Conservation (phyloP, 2,888 invertebrate species). For the Pristionchus entomophagus region DNA sequence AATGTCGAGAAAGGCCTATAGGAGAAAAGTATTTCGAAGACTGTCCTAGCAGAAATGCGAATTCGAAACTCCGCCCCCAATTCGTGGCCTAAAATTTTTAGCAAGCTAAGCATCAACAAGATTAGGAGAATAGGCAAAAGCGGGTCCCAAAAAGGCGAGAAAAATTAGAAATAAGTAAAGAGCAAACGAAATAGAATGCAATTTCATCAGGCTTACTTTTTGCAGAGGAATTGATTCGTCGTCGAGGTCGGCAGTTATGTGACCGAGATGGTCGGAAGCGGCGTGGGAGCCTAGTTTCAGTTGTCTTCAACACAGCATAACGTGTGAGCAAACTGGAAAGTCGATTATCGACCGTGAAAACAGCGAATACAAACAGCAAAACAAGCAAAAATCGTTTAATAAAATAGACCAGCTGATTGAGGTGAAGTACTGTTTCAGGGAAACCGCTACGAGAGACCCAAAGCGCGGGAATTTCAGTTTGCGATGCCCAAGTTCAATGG, state of each 20-base stretch:
- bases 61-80: not conserved
- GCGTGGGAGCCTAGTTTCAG: constrained; percentile 41
- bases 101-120: not conserved
- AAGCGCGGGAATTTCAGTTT: too few species aligned
- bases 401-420: not conserved
- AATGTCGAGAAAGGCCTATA: not conserved
- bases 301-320: constrained; percentile 22
- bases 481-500: too few species aligned
- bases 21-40: not conserved
- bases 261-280: constrained; percentile 41
- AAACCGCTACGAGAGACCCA: too few species aligned
- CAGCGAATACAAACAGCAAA: not conserved
- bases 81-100: not conserved
- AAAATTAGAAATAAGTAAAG: not conserved
- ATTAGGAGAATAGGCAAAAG: not conserved
- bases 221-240: constrained; percentile 12
- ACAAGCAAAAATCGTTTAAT: not conserved
- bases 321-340: constrained; percentile 13
- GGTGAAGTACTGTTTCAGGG: too few species aligned
- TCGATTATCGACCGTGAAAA: not conserved
- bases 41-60: not conserved
- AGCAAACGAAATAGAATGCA: not conserved
- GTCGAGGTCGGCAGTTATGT: constrained; percentile 7
- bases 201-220: constrained; percentile 37
- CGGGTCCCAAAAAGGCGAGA: not conserved